phyloP scores from a whole-genome alignment of 2,797 vertebrate species.

The Syncerus caffer region DNA sequence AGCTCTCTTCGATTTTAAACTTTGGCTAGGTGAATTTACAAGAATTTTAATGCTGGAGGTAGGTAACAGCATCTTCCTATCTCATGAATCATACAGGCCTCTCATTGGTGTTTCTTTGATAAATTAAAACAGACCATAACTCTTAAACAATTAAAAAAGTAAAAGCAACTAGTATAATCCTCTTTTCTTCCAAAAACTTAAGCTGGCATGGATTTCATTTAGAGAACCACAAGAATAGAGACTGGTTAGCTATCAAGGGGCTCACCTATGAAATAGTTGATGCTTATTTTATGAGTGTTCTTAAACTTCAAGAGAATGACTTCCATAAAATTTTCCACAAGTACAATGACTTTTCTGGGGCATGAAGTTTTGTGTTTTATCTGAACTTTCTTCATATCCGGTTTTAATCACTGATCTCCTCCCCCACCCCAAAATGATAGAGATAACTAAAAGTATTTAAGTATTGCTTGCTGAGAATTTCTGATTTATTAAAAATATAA shows the following conservation, averaged over 20 bases:
- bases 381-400: background rate
- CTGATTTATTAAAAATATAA: slow-evolving; percentile 42
- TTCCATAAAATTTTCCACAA: background rate
- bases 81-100: background rate
- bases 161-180: background rate
- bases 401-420: background rate
- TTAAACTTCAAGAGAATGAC: background rate
- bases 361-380: background rate
- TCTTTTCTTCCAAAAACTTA: background rate
- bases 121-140: slow-evolving; percentile 4
- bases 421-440: background rate
- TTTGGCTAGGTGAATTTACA: background rate
- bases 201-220: background rate
- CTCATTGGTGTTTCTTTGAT: background rate
- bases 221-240: background rate
- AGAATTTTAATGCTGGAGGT: background rate
- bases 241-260: background rate
- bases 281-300: background rate
- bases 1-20: background rate
- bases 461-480: slow-evolving; percentile 40
- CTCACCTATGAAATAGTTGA: background rate
- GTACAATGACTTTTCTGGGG: background rate
- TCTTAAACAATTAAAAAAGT: background rate
- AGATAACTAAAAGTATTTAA: background rate
- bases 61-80: background rate